These are phyloP conservation scores for Trematocara marginatum DNA, from an alignment of 2,113 vertebrate genomes.

Conservation along the genomic window DNA sequence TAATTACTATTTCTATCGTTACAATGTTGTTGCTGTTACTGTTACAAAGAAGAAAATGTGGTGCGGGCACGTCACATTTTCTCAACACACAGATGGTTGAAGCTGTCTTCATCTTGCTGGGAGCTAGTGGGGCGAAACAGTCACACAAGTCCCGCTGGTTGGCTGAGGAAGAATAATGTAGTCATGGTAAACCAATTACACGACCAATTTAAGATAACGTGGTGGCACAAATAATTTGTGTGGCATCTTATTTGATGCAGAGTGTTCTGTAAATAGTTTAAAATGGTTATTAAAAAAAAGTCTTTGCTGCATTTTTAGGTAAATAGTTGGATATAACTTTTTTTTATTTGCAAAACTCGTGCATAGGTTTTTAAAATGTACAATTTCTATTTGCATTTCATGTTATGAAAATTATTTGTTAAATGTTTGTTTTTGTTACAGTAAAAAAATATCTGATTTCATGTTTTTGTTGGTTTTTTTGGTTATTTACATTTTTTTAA, in stretches of 20 bases:
- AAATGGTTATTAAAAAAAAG: neutral
- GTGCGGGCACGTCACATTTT: fast-evolving
- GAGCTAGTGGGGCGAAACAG: neutral
- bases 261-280: neutral
- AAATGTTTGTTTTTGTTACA: neutral
- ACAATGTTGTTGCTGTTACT: neutral
- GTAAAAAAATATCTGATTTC: neutral
- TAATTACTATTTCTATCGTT: neutral
- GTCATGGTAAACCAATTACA: neutral
- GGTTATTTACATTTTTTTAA: neutral
- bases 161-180: neutral
- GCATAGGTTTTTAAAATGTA: neutral
- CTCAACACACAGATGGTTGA: fast-evolving
- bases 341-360: neutral
- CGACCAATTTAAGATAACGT: neutral
- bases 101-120: fast-evolving
- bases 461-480: neutral
- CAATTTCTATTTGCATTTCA: neutral
- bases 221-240: neutral
- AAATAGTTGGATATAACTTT: neutral
- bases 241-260: neutral
- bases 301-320: neutral
- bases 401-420: neutral
- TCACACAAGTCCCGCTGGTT: fast-evolving
- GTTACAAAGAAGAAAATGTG: neutral